These are phyloP conservation scores for Tholera decimalis DNA, from an alignment of 2,888 invertebrate species.

Conservation along the genomic window DNA sequence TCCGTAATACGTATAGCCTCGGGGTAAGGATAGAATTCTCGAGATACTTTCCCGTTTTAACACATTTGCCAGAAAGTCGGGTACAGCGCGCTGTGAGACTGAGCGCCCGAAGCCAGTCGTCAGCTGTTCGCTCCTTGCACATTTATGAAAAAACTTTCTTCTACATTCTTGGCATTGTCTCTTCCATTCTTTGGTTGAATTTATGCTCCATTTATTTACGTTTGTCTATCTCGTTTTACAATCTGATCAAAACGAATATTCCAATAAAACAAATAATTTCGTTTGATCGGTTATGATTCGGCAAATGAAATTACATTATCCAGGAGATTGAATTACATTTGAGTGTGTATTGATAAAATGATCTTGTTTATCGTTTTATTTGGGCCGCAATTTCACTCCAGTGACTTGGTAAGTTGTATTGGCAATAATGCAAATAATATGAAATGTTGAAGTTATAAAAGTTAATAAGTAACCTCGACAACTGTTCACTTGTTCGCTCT, in stretches of 20 bases:
- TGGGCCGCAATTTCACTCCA: slow-evolving; percentile 21
- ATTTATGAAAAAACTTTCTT: slow-evolving; percentile 90
- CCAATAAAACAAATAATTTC: slow-evolving; percentile 18
- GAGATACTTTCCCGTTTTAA: slow-evolving; percentile 87
- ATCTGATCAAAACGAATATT: slow-evolving; percentile 24
- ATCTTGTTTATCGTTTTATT: slow-evolving; percentile 31
- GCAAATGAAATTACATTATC: slow-evolving; percentile 39
- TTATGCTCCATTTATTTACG: slow-evolving; percentile 63
- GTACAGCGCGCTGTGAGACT: slow-evolving; percentile 74
- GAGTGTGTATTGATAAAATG: slow-evolving; percentile 27
- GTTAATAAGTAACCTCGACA: slow-evolving; percentile 86
- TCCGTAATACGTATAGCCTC: slow-evolving; percentile 76
- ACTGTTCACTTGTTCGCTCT: slow-evolving; percentile 84
- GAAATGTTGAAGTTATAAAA: slow-evolving; percentile 84
- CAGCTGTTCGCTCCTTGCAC: slow-evolving; percentile 87
- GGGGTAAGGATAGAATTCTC: slow-evolving; percentile 84
- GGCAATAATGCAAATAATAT: slow-evolving; percentile 72
- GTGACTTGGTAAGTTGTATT: slow-evolving; percentile 48
- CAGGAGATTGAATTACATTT: slow-evolving; percentile 33
- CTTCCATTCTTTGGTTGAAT: slow-evolving; percentile 68
- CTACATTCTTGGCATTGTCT: slow-evolving; percentile 86
- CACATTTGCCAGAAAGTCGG: slow-evolving; percentile 87
- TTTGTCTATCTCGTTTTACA: slow-evolving; percentile 41
- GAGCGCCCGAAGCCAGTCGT: slow-evolving; percentile 85
- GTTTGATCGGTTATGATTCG: slow-evolving; percentile 26